Evolutionary conservation across 2,888 invertebrate genomes (phyloP).

Genomic region (Lasioglossum calceatum): DNA sequence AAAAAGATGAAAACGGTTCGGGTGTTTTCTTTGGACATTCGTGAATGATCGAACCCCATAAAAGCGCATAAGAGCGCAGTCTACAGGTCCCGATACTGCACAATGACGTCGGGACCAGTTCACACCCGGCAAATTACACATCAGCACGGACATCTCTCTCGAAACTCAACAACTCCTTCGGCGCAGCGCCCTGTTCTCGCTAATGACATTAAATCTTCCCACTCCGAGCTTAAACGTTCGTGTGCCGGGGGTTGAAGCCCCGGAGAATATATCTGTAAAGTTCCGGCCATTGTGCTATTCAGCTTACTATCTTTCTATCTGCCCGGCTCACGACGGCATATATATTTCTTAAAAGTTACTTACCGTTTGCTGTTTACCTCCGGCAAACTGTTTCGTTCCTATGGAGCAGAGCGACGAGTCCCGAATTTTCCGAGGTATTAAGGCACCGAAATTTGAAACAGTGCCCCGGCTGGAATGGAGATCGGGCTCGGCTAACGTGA

Average conservation of each 20-base stretch:
- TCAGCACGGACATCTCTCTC: not conserved
- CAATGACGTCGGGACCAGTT: not conserved
- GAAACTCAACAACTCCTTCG: constrained; percentile 4
- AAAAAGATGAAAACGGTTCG: not conserved
- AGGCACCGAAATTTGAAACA: not conserved
- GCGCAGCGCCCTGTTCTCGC: not conserved
- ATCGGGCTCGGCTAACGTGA: not conserved
- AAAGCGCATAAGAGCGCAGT: not conserved
- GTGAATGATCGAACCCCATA: not conserved
- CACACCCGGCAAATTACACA: not conserved
- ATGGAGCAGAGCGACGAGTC: not conserved
- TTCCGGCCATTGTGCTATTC: not conserved
- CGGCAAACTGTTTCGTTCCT: not conserved
- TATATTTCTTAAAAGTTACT: constrained; percentile 16
- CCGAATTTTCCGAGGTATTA: not conserved
- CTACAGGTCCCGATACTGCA: not conserved
- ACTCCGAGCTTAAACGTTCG: constrained; percentile 13
- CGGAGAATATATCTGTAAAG: constrained; percentile 5
- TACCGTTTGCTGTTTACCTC: not conserved
- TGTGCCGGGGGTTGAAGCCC: not conserved
- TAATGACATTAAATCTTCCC: constrained; percentile 27
- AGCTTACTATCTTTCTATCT: constrained; percentile 2
- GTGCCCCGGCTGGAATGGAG: not conserved
- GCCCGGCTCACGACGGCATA: not conserved
- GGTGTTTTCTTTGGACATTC: not conserved